These are phyloP conservation scores for Chaunax sp. DNA, from an alignment of 2,797 vertebrate genomes.

Conservation along the genomic window DNA sequence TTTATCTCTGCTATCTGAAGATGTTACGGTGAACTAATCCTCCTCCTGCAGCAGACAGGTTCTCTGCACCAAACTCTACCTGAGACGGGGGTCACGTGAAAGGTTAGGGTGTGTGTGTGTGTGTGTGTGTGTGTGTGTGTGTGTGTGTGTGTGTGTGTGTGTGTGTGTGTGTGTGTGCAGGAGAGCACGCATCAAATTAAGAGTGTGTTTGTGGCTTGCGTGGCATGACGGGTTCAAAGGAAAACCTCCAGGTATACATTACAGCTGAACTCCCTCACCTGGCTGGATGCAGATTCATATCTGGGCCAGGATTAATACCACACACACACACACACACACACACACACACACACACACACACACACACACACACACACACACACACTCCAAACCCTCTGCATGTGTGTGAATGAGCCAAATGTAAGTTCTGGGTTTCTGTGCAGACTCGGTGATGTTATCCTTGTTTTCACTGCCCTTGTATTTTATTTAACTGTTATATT, in stretches of 20 bases:
- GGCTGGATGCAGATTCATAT: slow-evolving; percentile 68
- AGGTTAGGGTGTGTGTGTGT: slow-evolving; percentile 17
- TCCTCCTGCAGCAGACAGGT: slow-evolving; percentile 3
- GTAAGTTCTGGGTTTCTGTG: neutral
- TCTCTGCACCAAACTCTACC: slow-evolving; percentile 8
- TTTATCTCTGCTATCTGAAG: slow-evolving; percentile 16
- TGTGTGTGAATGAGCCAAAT: neutral
- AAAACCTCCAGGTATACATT: slow-evolving; percentile 71
- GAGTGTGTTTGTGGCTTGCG: slow-evolving; percentile 53
- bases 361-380: slow-evolving; percentile 30
- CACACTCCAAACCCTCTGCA: neutral
- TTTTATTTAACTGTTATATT: no score
- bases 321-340: slow-evolving; percentile 35
- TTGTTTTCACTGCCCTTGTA: neutral
- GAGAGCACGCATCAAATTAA: slow-evolving; percentile 54
- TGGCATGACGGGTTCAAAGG: slow-evolving; percentile 73
- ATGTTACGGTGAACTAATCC: slow-evolving; percentile 63
- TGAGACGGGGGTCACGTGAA: slow-evolving; percentile 46
- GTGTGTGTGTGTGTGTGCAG: neutral
- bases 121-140: neutral
- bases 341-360: slow-evolving; percentile 30
- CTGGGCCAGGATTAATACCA: slow-evolving; percentile 27
- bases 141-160: slow-evolving; percentile 25
- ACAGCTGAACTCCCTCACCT: slow-evolving; percentile 75
- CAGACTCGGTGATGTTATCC: neutral